phyloP scores from a whole-genome alignment of 2,797 vertebrate species.

The Numenius phaeopus region DNA sequence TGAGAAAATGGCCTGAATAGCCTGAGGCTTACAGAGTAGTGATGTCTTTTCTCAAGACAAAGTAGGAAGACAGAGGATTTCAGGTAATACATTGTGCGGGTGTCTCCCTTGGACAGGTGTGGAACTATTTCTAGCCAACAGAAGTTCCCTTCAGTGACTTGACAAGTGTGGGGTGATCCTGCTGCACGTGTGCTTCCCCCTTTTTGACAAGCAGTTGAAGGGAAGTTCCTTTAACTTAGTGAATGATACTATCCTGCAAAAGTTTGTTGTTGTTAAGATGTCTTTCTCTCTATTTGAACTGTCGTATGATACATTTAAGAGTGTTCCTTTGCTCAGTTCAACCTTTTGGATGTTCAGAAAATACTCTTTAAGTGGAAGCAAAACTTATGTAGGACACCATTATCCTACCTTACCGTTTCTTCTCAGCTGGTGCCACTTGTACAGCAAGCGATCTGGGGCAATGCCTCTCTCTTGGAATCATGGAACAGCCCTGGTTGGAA shows the following conservation, averaged over 20 bases:
- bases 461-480: background rate
- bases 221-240: background rate
- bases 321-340: background rate
- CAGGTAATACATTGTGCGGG: fast-evolving
- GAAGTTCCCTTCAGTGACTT: background rate
- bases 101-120: background rate
- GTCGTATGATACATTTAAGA: background rate
- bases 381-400: background rate
- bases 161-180: background rate
- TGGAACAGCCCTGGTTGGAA: background rate
- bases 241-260: background rate
- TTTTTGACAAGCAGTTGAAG: background rate
- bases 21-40: background rate
- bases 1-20: background rate
- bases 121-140: background rate
- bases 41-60: background rate
- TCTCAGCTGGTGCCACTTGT: background rate
- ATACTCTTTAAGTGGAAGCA: background rate
- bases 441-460: background rate
- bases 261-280: background rate
- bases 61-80: background rate
- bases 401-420: background rate
- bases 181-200: background rate
- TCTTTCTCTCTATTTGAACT: background rate
- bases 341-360: background rate